These are phyloP conservation scores for Enteromius viviparus DNA, from an alignment of 2,797 vertebrate species.

Conservation along the genomic window DNA sequence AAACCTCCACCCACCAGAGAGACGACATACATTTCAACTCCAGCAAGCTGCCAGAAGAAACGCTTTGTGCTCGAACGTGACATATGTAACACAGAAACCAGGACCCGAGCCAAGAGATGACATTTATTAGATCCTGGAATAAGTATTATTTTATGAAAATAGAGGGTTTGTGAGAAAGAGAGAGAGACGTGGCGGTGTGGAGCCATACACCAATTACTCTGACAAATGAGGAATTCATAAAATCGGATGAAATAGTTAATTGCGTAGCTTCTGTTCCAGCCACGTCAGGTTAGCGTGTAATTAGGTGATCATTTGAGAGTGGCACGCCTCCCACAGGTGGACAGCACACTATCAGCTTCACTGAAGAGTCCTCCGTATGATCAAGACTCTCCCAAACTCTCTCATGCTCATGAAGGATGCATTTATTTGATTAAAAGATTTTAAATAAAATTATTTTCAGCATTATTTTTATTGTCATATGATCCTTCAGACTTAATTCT, in stretches of 20 bases:
- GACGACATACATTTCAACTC: conserved; percentile 38
- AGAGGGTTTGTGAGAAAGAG: not conserved
- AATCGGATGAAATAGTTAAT: conserved; percentile 13
- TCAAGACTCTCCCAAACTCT: no score
- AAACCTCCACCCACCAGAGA: conserved; percentile 19
- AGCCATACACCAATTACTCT: not conserved
- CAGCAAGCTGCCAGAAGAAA: conserved; percentile 21
- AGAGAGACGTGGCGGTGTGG: not conserved
- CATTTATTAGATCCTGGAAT: not conserved
- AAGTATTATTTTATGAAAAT: not conserved
- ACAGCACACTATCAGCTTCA: not conserved
- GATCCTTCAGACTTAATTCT: no score
- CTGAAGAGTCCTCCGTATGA: no score
- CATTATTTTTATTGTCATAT: no score
- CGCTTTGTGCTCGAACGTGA: conserved; percentile 6
- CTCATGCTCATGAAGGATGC: no score
- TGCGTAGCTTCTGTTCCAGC: conserved; percentile 28
- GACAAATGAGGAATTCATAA: not conserved
- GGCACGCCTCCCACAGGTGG: not conserved
- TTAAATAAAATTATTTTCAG: no score
- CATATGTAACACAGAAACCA: conserved; percentile 20
- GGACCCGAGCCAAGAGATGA: conserved; percentile 18
- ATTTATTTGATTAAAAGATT: no score
- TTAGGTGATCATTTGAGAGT: conserved; percentile 3
- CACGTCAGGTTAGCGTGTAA: conserved; percentile 24